Evolutionary conservation across 2,113 vertebrate genomes (phyloP), one percentile per base, ranked within the genome.

Genomic region (Gallinago paraguaiae): DNA sequence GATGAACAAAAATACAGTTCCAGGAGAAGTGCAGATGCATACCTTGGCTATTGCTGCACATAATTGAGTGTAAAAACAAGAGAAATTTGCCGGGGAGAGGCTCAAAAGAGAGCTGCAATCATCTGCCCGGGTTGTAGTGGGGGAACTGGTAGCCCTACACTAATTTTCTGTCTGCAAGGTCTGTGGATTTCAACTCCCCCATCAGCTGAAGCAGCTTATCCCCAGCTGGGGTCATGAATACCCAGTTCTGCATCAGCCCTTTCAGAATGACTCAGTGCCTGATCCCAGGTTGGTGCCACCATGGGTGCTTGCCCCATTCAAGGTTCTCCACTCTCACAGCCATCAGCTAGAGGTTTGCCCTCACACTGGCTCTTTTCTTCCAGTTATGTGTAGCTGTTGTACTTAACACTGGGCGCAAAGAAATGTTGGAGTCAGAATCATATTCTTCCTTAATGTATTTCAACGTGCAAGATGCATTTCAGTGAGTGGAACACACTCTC

Each of bases 81-180:
- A 61, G 7, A 60, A 45, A 28, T 59, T 41, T 72, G 6, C 27
- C 13, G 43, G 22, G 22, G 35, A 33, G 31, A 16, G 54, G 11
- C 22, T 82, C 70, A 74, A 24, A 45, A 53, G 24, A 48, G 35
- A 53, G 18, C 35, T 85, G 23, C 0, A 0, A 0, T 71, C 23
- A n/a, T 41, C 8, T 84, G 33, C 50, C 25, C 12, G 10, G 1
- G 35, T 41, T 71, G 20, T 35, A 17, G 20, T 17, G 17, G 11
- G 12, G 9, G 5, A 76, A 39, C 63, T 30, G 9, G 11, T 83
- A 59, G 54, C 13, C 6, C 23, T 16, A 18, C 25, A 7, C 24
- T 33, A 14, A 9, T 59, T 88, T 69, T 79, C 79, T 61, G 15
- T 67, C 18, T 63, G 43, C 35, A 43, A 39, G 10, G 6, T 50